Evolutionary conservation across 2,113 vertebrate species (phyloP).

Genomic region (Lucifuga dentata): DNA sequence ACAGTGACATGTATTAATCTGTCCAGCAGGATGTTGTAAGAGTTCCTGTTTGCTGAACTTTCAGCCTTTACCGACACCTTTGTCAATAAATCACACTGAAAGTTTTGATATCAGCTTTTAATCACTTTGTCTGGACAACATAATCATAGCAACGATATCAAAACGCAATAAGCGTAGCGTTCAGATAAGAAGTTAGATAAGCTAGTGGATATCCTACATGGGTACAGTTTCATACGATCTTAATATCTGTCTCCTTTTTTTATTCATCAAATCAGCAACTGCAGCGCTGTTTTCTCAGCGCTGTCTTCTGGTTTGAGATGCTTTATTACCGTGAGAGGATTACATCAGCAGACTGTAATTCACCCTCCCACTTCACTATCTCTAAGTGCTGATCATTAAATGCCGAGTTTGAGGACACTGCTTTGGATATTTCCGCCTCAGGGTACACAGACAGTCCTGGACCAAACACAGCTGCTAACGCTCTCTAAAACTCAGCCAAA

Average conservation of each 20-base stretch:
- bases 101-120: constrained; percentile 6
- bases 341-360: constrained; percentile 50
- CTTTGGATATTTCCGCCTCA: constrained; percentile 35
- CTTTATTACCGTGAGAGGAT: constrained; percentile 45
- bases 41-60: constrained; percentile 72
- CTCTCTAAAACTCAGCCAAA: constrained; percentile 6
- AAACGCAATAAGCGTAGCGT: neutral
- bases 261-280: neutral
- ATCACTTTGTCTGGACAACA: neutral
- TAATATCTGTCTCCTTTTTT: constrained; percentile 5
- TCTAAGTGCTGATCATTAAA: constrained; percentile 26
- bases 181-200: constrained; percentile 20
- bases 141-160: neutral
- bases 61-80: constrained; percentile 35
- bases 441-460: constrained; percentile 15
- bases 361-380: constrained; percentile 33
- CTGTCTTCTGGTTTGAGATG: constrained; percentile 11
- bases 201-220: neutral
- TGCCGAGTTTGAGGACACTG: constrained; percentile 14
- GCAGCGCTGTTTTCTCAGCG: constrained; percentile 26
- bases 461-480: constrained; percentile 68
- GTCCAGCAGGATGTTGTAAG: constrained; percentile 68
- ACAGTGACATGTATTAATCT: constrained; percentile 43
- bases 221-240: neutral
- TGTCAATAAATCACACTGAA: constrained; percentile 54